Conservation (phyloP, 2,113 vertebrate genomes). For the Oncorhynchus masou region DNA sequence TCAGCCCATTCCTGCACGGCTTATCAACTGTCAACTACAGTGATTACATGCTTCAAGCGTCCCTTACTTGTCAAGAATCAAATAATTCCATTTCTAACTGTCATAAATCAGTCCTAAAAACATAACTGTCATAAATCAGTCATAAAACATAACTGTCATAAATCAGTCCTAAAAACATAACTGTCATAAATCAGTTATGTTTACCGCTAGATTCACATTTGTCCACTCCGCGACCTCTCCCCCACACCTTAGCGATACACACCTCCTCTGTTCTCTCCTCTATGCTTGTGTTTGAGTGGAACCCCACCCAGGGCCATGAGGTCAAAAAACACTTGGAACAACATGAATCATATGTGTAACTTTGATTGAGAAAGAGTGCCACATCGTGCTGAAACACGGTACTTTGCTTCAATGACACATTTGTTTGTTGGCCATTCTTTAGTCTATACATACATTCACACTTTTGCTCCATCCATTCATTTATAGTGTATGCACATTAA, state of each 20-base stretch:
- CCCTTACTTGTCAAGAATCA: not conserved
- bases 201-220: not conserved
- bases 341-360: not conserved
- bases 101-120: too few species aligned
- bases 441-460: too few species aligned
- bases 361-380: constrained; percentile 38
- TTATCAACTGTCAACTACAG: not conserved
- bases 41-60: constrained; percentile 17
- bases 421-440: too few species aligned
- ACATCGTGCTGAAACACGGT: constrained; percentile 28
- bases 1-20: not conserved
- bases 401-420: constrained; percentile 20
- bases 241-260: not conserved
- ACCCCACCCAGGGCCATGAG: constrained; percentile 44
- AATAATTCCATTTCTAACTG: too few species aligned
- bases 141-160: too few species aligned
- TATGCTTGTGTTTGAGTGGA: constrained; percentile 46
- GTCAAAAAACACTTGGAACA: constrained; percentile 26
- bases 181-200: not conserved
- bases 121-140: not conserved
- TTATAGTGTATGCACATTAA: too few species aligned
- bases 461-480: too few species aligned
- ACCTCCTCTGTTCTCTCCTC: not conserved
- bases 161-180: too few species aligned
- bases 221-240: not conserved